Evolutionary conservation across 2,888 invertebrate genomes (phyloP).

Genomic region (Sminthurides aquaticus): DNA sequence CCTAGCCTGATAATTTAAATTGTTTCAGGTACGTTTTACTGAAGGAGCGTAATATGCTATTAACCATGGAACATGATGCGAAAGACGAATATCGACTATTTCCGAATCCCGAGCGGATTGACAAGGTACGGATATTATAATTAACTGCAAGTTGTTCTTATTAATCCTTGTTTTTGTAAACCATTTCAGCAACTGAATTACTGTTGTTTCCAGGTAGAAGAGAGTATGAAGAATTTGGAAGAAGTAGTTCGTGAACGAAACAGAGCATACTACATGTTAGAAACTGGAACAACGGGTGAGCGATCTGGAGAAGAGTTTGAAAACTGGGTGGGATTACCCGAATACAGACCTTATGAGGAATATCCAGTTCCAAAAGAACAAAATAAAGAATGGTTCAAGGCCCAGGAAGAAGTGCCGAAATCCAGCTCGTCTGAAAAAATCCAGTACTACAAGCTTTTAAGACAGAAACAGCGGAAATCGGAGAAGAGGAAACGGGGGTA

Average conservation of each 20-base stretch:
- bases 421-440: conserved; percentile 25
- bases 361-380: conserved; percentile 35
- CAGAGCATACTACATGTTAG: conserved; percentile 75
- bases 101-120: conserved; percentile 85
- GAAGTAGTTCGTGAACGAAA: conserved; percentile 85
- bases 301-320: conserved; percentile 56
- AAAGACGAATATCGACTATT: conserved; percentile 61
- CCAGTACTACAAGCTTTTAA: conserved; percentile 30
- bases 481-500: conserved; percentile 19
- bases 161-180: too few species aligned
- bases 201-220: conserved; percentile 57
- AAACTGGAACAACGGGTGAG: conserved; percentile 80
- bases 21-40: conserved; percentile 64
- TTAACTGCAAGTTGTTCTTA: too few species aligned
- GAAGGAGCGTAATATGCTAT: conserved; percentile 93
- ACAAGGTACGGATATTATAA: conserved; percentile 61
- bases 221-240: conserved; percentile 91
- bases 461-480: conserved; percentile 22
- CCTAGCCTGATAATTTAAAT: neutral
- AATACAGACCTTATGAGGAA: conserved; percentile 38
- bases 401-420: conserved; percentile 27
- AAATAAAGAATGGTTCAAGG: conserved; percentile 32
- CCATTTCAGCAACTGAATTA: too few species aligned
- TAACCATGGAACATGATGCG: conserved; percentile 87
- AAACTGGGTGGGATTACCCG: conserved; percentile 39